Percentiles rank a stretch among this genome's conserved stretches.
These are phyloP conservation scores for Botia kubotai DNA, from an alignment of 2,797 vertebrate genomes.

Conservation along the genomic window DNA sequence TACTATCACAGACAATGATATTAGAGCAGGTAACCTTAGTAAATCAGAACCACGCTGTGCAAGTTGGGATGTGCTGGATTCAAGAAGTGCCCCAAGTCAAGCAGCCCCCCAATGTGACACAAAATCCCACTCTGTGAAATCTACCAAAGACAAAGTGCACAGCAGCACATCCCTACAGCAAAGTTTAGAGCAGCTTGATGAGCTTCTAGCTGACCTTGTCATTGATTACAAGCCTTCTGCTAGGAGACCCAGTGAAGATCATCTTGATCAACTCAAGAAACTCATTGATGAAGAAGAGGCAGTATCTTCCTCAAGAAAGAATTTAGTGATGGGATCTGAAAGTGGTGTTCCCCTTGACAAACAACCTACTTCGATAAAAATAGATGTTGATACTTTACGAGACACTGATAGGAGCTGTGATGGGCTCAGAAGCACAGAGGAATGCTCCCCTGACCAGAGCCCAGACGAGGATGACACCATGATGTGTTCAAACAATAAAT, in stretches of 20 bases:
- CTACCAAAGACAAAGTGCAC: slow-evolving; percentile 79
- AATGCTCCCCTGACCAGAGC: slow-evolving; percentile 90
- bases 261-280: slow-evolving; percentile 89
- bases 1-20: slow-evolving; percentile 97
- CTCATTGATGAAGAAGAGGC: slow-evolving; percentile 84
- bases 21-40: slow-evolving; percentile 77
- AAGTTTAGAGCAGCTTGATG: slow-evolving; percentile 94
- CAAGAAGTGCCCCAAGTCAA: slow-evolving; percentile 67
- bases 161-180: slow-evolving; percentile 86
- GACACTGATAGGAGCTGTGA: slow-evolving; percentile 76
- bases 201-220: slow-evolving; percentile 94
- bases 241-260: slow-evolving; percentile 81
- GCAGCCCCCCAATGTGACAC: slow-evolving; percentile 69
- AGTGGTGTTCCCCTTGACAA: slow-evolving; percentile 82
- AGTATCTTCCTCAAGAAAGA: slow-evolving; percentile 75
- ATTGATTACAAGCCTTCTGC: slow-evolving; percentile 90
- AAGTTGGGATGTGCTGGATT: slow-evolving; percentile 87
- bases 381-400: slow-evolving; percentile 70
- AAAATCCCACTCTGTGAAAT: slow-evolving; percentile 64
- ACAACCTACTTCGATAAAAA: slow-evolving; percentile 84
- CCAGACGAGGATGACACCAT: slow-evolving; percentile 95
- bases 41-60: slow-evolving; percentile 80
- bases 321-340: slow-evolving; percentile 66
- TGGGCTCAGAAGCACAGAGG: slow-evolving; percentile 82
- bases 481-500: slow-evolving; percentile 97